Evolutionary conservation across 2,113 vertebrate species (phyloP), one percentile per base, ranked within the genome.

Genomic region (Datnioides undecimradiatus): DNA sequence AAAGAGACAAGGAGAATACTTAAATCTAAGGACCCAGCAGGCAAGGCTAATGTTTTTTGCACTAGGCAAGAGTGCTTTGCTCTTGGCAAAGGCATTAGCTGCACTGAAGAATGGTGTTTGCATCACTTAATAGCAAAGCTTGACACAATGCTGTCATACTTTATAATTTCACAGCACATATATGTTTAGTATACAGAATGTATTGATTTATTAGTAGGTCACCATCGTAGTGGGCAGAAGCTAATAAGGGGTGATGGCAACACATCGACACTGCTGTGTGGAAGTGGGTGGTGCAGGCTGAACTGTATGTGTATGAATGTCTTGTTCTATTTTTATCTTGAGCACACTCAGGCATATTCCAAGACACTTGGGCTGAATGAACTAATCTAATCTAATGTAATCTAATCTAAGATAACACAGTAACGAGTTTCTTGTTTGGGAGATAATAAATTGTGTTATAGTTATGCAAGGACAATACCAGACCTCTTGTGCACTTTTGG

Each of bases 371-470:
- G 77, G 54, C 36, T 81, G 67, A 79, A 69, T 83, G 55, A 38
- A 59, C 38, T 86, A 79, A 81, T 79, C 49, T 77, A 64, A 75
- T 86, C 38, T 71, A 51, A 84, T 85, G 38, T 67, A 71, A 87
- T 89, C 58, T 76, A 73, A 87, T 87, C 57, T 45, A 49, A 55
- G 55, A 81, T 79, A 69, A 64, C 16, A 13, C 51, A 63, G 60
- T 73, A 85, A 87, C 36, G 7, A 60, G 51, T 69, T 82, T 74
- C 78, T 85, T 80, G 59, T 86, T 86, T 58, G 27, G 14, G 36
- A 38, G 51, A 78, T 78, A 78, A 71, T 58, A 66, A 34, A 46
- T 64, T 36, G 29, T 21, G n/a, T 41, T 57, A 19, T 52, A 68
- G 65, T 64, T 80, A 71, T 7, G 11, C 64, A 67, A 65, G 40